A percentile compares a stretch with the other conserved stretches of the same genome.
These are phyloP conservation scores for Acrobasis repandana DNA, from an alignment of 2,888 invertebrate species.

Conservation along the genomic window DNA sequence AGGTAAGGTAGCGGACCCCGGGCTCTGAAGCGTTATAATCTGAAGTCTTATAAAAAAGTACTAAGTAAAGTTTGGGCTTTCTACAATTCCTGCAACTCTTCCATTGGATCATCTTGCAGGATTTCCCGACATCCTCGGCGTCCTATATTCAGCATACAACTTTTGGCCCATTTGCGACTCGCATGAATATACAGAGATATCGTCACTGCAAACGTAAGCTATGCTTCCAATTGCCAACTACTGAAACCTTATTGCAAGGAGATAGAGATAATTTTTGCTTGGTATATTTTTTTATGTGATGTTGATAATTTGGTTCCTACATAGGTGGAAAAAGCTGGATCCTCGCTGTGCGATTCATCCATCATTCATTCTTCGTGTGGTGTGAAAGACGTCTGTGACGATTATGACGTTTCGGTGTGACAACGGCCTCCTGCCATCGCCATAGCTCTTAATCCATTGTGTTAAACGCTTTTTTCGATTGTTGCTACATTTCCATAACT, in stretches of 20 bases:
- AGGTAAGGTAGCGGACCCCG: too few relatives aligned
- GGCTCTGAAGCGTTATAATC: too few relatives aligned
- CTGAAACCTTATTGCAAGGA: constrained; percentile 6
- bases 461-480: constrained; percentile 56
- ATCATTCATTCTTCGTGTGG: constrained; percentile 71
- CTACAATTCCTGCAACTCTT: not conserved
- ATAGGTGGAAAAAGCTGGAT: constrained; percentile 68
- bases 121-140: constrained; percentile 41
- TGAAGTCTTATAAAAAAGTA: too few relatives aligned
- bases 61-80: too few relatives aligned
- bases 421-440: constrained; percentile 39
- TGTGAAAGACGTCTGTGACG: constrained; percentile 74
- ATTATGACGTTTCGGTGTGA: constrained; percentile 65
- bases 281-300: constrained; percentile 27
- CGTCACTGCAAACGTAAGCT: constrained; percentile 40
- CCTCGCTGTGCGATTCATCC: constrained; percentile 67
- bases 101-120: constrained; percentile 18
- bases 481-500: constrained; percentile 42
- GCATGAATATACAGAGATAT: constrained; percentile 63
- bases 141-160: constrained; percentile 63
- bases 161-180: constrained; percentile 71
- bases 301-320: constrained; percentile 40
- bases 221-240: constrained; percentile 5
- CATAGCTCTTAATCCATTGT: constrained; percentile 47
- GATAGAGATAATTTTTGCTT: constrained; percentile 40